Conservation (phyloP, 2,797 vertebrate species). For the Zenarchopterus dispar region DNA sequence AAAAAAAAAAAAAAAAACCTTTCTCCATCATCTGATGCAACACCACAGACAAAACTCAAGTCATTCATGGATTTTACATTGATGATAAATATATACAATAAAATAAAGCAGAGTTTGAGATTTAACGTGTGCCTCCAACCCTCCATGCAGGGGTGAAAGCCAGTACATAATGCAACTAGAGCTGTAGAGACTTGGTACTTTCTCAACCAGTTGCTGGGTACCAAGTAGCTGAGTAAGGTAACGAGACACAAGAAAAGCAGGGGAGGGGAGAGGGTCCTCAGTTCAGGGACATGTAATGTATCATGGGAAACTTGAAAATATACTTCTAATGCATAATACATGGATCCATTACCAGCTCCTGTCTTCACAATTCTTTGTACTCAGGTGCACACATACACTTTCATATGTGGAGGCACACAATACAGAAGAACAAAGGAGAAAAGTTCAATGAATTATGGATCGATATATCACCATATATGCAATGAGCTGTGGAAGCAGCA, state of each 20-base stretch:
- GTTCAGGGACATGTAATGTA: slow-evolving; percentile 38
- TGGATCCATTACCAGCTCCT: slow-evolving; percentile 62
- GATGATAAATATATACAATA: too few species aligned
- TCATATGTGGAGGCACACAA: slow-evolving; percentile 26
- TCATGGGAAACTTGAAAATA: slow-evolving; percentile 50
- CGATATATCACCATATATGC: slow-evolving; percentile 38
- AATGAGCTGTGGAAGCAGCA: slow-evolving; percentile 1
- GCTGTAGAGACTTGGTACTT: background rate
- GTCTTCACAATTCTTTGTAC: slow-evolving; percentile 48
- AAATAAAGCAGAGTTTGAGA: too few species aligned
- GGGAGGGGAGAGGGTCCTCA: background rate
- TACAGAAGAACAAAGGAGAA: slow-evolving; percentile 23
- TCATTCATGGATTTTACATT: too few species aligned
- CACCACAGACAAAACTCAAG: too few species aligned
- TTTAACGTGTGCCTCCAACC: too few species aligned
- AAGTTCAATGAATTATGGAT: slow-evolving; percentile 63
- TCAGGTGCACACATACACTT: slow-evolving; percentile 1
- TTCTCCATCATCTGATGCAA: too few species aligned
- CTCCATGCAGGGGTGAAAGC: too few species aligned
- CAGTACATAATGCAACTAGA: too few species aligned
- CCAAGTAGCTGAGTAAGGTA: background rate
- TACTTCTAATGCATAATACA: slow-evolving; percentile 71
- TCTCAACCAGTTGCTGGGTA: background rate
- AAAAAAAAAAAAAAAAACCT: too few species aligned
- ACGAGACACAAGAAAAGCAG: background rate